Evolutionary conservation across 2,113 vertebrate species (phyloP), one percentile per base, ranked within the genome.

Genomic region (Pseudopodoces humilis): DNA sequence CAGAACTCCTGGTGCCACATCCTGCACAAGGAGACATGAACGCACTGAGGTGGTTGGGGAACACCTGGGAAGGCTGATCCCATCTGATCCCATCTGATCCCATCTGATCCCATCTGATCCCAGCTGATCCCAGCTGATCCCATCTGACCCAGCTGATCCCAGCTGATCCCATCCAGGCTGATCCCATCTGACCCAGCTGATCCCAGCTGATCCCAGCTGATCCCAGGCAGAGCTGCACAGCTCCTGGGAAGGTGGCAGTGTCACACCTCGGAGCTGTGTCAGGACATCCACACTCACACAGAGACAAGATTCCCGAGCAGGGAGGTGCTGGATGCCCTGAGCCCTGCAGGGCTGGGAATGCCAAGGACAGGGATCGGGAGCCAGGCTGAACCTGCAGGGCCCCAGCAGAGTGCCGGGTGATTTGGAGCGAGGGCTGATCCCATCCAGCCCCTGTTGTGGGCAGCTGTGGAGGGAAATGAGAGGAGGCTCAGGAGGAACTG

Each of bases 371-470:
- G 17, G 2, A 33, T 6, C 2, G 7, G 33, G 65, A 79, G n/a
- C 47, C 2, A 2, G 18, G 22, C 27, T 25, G 44, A n/a, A 2
- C 15, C 59, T 33, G 14, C 41, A 7, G 15, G 1, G 22, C 2
- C 52, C 7, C 23, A 19, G 41, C 30, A 69, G 30, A 50, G 41
- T 5, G 64, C 1, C 2, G 6, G 23, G 30, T 18, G 64, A 27
- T 25, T 50, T 72, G 19, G 33, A 20, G 75, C 52, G 22, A 60
- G 75, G 30, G 43, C 1, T 0, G 2, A 3, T 44, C 3, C 0
- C 11, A 17, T n/a, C 53, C 47, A 85, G 39, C 41, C 10, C 62
- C 60, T 55, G 62, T 58, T 83, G 37, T 37, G 28, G 71, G 71
- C 44, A 69, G 41, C 41, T 50, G 37, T 68, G 1, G 9, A 35